Conservation (phyloP, 2,888 invertebrate species). For the Drosophila niveifrons region DNA sequence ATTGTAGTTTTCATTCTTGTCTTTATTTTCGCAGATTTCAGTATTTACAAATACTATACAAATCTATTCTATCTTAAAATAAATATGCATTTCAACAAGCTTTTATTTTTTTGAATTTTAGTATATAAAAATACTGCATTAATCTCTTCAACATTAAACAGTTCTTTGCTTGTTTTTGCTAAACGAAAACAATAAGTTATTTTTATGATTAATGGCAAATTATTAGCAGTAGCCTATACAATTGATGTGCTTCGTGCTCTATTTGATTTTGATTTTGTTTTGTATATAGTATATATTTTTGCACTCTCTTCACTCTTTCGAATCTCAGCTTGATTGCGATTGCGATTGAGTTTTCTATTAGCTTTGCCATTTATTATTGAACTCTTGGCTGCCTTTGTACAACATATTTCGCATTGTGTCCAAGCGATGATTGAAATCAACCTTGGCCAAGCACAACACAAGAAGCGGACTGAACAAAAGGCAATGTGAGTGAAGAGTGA, state of each 20-base stretch:
- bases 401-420: constrained; percentile 40
- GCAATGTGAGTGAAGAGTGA: not conserved
- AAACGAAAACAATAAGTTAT: no score
- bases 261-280: not conserved
- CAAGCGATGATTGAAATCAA: constrained; percentile 48
- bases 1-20: no score
- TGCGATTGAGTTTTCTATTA: constrained; percentile 28
- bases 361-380: constrained; percentile 26
- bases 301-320: not conserved
- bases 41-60: no score
- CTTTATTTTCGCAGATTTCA: no score
- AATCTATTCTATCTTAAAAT: no score
- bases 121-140: no score
- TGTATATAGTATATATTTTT: not conserved
- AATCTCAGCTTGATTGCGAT: constrained; percentile 19
- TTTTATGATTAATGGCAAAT: no score
- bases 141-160: no score
- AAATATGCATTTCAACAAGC: no score
- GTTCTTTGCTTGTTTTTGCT: no score
- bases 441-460: constrained; percentile 23
- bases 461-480: not conserved
- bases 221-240: no score
- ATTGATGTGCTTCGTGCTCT: not conserved
- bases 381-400: constrained; percentile 17
- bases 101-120: no score